phyloP scores from a whole-genome alignment of 1,140 invertebrate genomes.

The Helicoverpa zea region DNA sequence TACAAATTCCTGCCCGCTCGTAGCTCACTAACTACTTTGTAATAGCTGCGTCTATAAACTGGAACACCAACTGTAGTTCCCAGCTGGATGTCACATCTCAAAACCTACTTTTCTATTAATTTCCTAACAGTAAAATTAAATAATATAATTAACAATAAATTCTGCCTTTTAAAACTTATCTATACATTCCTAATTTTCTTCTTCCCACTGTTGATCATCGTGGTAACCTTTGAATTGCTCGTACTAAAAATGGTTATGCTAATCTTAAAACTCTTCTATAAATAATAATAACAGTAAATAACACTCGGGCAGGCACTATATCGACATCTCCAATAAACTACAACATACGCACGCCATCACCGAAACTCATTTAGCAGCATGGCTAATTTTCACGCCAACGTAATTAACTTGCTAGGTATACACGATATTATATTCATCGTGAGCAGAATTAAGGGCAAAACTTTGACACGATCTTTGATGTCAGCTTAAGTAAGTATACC shows the following conservation, averaged over 20 bases:
- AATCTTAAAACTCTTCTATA: slow-evolving; percentile 8
- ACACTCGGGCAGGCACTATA: slow-evolving; percentile 13
- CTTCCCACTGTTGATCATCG: neutral
- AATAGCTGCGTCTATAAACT: no score
- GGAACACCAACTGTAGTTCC: no score
- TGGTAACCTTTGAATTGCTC: neutral
- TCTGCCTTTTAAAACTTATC: neutral
- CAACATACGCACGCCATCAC: slow-evolving; percentile 50
- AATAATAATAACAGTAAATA: slow-evolving; percentile 35
- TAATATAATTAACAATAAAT: no score
- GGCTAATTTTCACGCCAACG: slow-evolving; percentile 65
- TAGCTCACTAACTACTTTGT: no score
- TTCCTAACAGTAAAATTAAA: no score
- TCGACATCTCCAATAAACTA: slow-evolving; percentile 44
- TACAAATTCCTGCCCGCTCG: no score
- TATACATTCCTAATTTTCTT: neutral
- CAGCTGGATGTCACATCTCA: no score
- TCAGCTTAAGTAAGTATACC: slow-evolving; percentile 51
- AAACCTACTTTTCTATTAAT: no score
- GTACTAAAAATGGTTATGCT: neutral
- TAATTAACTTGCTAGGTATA: slow-evolving; percentile 69
- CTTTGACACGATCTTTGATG: slow-evolving; percentile 65
- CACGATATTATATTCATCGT: slow-evolving; percentile 75
- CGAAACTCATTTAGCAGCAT: slow-evolving; percentile 62
- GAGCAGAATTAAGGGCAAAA: slow-evolving; percentile 72